A percentile compares a stretch with the other conserved stretches of the same genome.
Evolutionary conservation across 1,140 invertebrate genomes (phyloP).

Genomic region (Drosophila navojoa): DNA sequence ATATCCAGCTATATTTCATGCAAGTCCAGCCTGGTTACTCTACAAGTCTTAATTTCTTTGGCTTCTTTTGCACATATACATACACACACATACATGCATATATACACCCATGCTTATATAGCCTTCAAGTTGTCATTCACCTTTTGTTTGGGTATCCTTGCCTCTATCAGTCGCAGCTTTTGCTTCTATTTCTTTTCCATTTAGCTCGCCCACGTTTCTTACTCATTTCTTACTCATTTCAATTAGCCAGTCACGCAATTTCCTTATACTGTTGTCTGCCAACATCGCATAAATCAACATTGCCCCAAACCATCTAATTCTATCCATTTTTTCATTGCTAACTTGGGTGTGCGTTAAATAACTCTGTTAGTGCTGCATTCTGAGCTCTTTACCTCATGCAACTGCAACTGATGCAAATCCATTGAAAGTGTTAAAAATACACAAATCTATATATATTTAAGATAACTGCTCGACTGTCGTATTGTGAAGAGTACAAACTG

Average conservation of each 20-base stretch:
- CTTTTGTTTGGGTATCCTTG: background rate
- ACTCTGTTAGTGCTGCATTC: conserved; percentile 12
- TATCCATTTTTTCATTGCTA: background rate
- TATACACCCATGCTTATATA: too few species aligned
- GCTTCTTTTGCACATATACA: background rate
- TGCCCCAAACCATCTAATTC: conserved; percentile 46
- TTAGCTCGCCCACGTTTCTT: conserved; percentile 12
- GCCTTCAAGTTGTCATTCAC: background rate
- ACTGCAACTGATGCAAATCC: too few species aligned
- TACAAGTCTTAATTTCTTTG: background rate
- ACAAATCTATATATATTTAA: too few species aligned
- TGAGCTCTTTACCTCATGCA: background rate
- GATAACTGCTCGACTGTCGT: background rate
- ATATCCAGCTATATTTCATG: too few species aligned
- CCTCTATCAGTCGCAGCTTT: conserved; percentile 1
- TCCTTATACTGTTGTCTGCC: conserved; percentile 70
- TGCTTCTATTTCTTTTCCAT: background rate
- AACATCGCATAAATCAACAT: conserved; percentile 64
- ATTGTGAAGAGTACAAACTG: background rate
- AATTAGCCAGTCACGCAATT: conserved; percentile 79
- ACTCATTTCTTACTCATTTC: conserved; percentile 57
- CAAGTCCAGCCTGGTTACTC: too few species aligned
- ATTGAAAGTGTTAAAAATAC: background rate
- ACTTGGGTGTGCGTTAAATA: conserved; percentile 39
- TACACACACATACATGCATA: too few species aligned